phyloP scores from a whole-genome alignment of 2,797 vertebrate genomes.

The Tapera naevia region DNA sequence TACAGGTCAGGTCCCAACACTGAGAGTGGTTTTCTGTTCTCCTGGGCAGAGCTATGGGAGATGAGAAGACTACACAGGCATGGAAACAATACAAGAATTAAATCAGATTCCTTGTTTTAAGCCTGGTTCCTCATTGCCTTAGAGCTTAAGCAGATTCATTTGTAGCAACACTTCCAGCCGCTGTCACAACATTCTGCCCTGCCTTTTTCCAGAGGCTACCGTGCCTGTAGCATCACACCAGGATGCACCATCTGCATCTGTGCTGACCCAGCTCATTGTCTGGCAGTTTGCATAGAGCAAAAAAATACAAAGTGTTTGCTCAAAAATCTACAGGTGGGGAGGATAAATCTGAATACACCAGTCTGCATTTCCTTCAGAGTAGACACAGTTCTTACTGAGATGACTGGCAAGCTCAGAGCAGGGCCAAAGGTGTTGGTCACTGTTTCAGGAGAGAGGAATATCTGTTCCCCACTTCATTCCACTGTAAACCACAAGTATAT shows the following conservation, averaged over 20 bases:
- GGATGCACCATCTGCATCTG: neutral
- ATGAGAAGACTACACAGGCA: neutral
- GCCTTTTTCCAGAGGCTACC: neutral
- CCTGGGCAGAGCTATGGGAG: neutral
- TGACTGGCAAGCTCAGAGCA: neutral
- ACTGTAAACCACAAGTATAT: neutral
- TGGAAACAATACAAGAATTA: neutral
- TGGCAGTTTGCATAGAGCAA: neutral
- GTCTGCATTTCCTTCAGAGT: neutral
- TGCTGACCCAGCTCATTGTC: neutral
- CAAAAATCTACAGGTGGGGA: neutral
- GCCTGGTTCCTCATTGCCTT: neutral
- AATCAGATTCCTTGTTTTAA: neutral
- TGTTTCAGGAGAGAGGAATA: neutral
- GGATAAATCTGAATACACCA: neutral
- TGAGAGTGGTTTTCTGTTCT: neutral
- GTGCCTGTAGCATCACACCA: neutral
- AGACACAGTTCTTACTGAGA: neutral
- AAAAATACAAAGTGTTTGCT: neutral
- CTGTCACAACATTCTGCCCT: neutral
- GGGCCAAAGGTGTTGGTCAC: neutral
- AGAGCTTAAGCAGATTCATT: neutral
- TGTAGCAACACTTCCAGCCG: neutral
- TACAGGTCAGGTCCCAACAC: neutral
- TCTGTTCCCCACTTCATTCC: neutral